phyloP scores from a whole-genome alignment of 2,113 vertebrate species.

The Pseudorasbora parva region DNA sequence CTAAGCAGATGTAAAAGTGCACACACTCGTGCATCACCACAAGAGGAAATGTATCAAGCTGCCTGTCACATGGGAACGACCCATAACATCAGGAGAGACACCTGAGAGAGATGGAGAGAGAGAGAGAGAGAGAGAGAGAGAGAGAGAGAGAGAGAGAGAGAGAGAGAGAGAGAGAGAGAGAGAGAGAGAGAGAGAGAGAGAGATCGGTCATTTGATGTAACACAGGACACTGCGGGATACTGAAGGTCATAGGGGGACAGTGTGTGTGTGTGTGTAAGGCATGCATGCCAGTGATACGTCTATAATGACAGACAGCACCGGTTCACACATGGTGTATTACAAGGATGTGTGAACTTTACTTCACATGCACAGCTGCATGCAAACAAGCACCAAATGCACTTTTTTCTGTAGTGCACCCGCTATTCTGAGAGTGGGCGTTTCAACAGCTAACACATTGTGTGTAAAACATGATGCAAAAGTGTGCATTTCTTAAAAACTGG shows the following conservation, averaged over 20 bases:
- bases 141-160: conserved; percentile 4
- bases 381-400: background rate
- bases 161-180: conserved; percentile 1
- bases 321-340: background rate
- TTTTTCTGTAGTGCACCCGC: background rate
- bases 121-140: conserved; percentile 19
- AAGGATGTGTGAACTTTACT: background rate
- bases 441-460: background rate
- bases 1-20: conserved; percentile 5
- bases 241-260: conserved; percentile 55
- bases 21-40: background rate
- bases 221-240: conserved; percentile 63
- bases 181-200: conserved; percentile 13
- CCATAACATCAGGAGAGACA: conserved; percentile 20
- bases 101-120: conserved; percentile 5
- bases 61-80: background rate
- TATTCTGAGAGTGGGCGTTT: background rate
- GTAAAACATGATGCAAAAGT: background rate
- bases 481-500: conserved; percentile 8
- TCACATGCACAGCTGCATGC: background rate
- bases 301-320: background rate
- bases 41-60: background rate
- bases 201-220: conserved; percentile 48
- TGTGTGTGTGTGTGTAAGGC: conserved; percentile 2
- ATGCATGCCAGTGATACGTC: background rate